phyloP scores from a whole-genome alignment of 2,113 vertebrate species.

The Phoenicopterus ruber region DNA sequence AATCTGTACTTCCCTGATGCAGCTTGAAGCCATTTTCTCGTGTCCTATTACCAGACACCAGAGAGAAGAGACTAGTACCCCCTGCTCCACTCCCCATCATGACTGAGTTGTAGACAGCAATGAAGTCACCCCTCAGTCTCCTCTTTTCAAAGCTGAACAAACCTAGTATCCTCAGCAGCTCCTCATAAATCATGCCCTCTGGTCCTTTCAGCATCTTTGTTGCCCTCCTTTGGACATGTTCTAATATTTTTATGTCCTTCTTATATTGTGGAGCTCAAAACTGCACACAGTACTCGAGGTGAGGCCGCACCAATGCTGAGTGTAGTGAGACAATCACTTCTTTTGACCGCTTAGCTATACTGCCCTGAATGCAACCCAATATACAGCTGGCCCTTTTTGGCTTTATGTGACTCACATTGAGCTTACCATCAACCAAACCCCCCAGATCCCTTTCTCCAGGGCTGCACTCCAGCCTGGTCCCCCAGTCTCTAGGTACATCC shows the following conservation, averaged over 20 bases:
- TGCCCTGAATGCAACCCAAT: not conserved
- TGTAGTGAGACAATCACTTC: not conserved
- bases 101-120: not conserved
- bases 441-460: not conserved
- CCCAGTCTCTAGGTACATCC: not conserved
- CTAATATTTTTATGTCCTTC: not conserved
- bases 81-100: not conserved
- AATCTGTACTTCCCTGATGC: not conserved
- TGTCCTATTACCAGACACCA: not conserved
- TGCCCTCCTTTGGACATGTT: not conserved
- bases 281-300: not conserved
- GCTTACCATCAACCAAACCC: not conserved
- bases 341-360: not conserved
- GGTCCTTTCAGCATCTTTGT: not conserved
- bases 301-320: not conserved
- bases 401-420: not conserved
- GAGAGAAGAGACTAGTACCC: not conserved
- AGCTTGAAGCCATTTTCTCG: not conserved
- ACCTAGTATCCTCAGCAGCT: not conserved
- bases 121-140: not conserved
- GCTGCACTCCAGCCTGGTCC: not conserved
- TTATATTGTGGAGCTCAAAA: not conserved
- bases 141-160: not conserved
- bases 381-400: not conserved
- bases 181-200: not conserved